A percentile compares a stretch with the other conserved stretches of the same genome.
phyloP scores from a whole-genome alignment of 2,888 invertebrate genomes.

The Ormyrus rosae region DNA sequence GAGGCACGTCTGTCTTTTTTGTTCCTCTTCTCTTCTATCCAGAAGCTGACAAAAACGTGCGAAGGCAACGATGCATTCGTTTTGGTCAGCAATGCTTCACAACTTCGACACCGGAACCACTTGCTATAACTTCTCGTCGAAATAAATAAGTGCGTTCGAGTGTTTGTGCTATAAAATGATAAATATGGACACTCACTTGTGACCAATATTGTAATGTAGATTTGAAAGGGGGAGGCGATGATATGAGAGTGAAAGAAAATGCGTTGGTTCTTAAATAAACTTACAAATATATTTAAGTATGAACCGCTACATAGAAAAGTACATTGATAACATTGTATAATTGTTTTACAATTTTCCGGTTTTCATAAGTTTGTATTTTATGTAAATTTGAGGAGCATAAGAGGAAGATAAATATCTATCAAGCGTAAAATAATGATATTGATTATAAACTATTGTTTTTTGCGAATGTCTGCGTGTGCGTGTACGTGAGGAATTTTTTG shows the following conservation, averaged over 20 bases:
- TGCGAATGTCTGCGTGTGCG: slow-evolving; percentile 27
- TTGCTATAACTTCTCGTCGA: slow-evolving; percentile 3
- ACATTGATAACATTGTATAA: slow-evolving; percentile 63
- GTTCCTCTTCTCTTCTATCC: slow-evolving; percentile 34
- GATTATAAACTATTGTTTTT: slow-evolving; percentile 51
- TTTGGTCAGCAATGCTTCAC: background rate
- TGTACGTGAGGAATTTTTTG: slow-evolving; percentile 11
- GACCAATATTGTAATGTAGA: slow-evolving; percentile 69
- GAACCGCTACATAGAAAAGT: slow-evolving; percentile 59
- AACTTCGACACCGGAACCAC: background rate
- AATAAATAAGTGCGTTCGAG: slow-evolving; percentile 22
- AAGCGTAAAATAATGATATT: slow-evolving; percentile 47
- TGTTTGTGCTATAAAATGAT: slow-evolving; percentile 52
- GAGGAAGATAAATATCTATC: slow-evolving; percentile 27
- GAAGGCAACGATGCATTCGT: slow-evolving; percentile 13
- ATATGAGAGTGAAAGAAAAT: slow-evolving; percentile 9
- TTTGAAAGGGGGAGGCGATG: slow-evolving; percentile 57
- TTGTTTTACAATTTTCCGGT: slow-evolving; percentile 72
- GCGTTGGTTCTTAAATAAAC: slow-evolving; percentile 59
- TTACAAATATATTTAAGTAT: slow-evolving; percentile 65
- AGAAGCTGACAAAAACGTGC: background rate
- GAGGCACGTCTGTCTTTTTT: slow-evolving; percentile 39
- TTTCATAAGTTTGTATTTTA: slow-evolving; percentile 75
- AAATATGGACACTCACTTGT: slow-evolving; percentile 69
- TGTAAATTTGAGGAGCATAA: slow-evolving; percentile 70